Conservation (phyloP, 1,140 invertebrate species). For the Pissodes strobi region DNA sequence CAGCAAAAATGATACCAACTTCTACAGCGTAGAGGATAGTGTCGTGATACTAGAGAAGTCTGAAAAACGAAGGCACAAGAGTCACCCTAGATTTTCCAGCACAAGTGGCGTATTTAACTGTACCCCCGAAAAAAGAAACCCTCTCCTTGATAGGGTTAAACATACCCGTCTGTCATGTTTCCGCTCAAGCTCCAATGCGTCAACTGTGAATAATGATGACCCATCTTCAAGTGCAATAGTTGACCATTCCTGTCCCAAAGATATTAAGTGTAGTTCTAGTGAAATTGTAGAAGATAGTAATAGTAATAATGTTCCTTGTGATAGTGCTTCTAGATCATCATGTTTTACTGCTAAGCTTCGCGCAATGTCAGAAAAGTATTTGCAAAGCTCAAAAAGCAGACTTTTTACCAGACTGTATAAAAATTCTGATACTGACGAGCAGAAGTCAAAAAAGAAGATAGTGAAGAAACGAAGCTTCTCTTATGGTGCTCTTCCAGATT, state of each 20-base stretch:
- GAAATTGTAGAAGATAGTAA: slow-evolving; percentile 9
- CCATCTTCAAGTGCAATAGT: slow-evolving; percentile 12
- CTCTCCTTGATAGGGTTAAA: slow-evolving; percentile 71
- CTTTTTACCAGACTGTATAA: slow-evolving; percentile 72
- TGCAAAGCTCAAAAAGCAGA: slow-evolving; percentile 70
- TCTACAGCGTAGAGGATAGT: slow-evolving; percentile 68
- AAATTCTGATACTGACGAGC: slow-evolving; percentile 45
- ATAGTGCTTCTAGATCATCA: slow-evolving; percentile 57
- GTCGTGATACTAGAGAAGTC: slow-evolving; percentile 62
- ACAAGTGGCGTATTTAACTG: slow-evolving; percentile 34
- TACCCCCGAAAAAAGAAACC: slow-evolving; percentile 67
- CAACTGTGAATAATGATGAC: slow-evolving; percentile 27
- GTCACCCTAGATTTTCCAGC: slow-evolving; percentile 52
- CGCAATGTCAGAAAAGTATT: slow-evolving; percentile 72
- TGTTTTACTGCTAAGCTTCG: slow-evolving; percentile 71
- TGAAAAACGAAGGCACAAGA: slow-evolving; percentile 57
- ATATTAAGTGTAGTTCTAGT: slow-evolving; percentile 10
- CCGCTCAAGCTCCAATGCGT: slow-evolving; percentile 55
- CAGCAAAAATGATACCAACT: slow-evolving; percentile 69
- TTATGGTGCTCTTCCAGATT: slow-evolving; percentile 72
- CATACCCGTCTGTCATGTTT: slow-evolving; percentile 73
- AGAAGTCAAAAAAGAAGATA: slow-evolving; percentile 58
- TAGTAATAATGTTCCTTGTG: slow-evolving; percentile 35
- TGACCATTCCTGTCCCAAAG: slow-evolving; percentile 17
- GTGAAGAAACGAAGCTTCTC: slow-evolving; percentile 72